phyloP scores from a whole-genome alignment of 1,140 invertebrate species.

The Lepidurus couesii region DNA sequence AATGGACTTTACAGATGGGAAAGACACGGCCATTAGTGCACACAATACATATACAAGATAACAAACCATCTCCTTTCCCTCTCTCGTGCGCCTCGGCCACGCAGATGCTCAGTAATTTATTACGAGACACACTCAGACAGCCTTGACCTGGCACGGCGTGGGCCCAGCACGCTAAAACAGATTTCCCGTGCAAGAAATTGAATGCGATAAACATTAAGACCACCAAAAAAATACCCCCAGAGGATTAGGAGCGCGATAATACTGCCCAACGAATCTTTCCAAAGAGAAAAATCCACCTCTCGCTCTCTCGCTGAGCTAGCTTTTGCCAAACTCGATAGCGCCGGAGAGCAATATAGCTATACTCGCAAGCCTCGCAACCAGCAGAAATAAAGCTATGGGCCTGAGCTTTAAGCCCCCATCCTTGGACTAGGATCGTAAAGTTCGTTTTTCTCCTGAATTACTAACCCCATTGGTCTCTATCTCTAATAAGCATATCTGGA shows the following conservation, averaged over 20 bases:
- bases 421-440: neutral
- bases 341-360: neutral
- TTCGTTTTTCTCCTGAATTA: neutral
- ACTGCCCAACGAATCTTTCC: neutral
- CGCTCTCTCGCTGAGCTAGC: neutral
- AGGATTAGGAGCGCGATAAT: neutral
- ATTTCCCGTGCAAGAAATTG: neutral
- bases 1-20: neutral
- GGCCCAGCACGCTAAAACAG: neutral
- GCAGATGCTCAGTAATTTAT: constrained; percentile 19
- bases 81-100: neutral
- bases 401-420: neutral
- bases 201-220: neutral
- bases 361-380: neutral
- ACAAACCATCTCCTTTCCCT: neutral
- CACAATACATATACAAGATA: constrained; percentile 19
- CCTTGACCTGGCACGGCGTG: neutral
- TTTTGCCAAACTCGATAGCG: neutral
- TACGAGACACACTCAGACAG: neutral
- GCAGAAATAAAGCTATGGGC: neutral
- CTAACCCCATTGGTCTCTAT: neutral
- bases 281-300: neutral
- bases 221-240: neutral
- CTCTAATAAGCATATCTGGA: neutral
- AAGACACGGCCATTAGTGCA: constrained; percentile 5